Conservation (phyloP, 2,888 invertebrate species). For the Perizoma flavofasciatum region DNA sequence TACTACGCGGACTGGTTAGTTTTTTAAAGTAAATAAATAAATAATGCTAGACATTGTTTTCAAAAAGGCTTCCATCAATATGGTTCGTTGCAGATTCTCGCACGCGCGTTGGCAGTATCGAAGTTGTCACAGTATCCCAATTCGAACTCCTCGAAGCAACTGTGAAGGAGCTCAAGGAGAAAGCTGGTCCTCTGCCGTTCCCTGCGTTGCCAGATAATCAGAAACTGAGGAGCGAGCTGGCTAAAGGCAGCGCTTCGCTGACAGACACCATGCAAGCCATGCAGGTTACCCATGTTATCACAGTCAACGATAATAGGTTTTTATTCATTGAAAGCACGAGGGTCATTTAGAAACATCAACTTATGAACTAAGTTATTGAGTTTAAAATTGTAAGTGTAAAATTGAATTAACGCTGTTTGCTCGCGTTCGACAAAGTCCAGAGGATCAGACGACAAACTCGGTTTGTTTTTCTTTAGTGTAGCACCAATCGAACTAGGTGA, state of each 20-base stretch:
- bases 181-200: slow-evolving; percentile 48
- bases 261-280: slow-evolving; percentile 69
- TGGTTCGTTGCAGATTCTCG: slow-evolving; percentile 32
- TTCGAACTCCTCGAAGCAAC: slow-evolving; percentile 54
- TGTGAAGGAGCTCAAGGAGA: slow-evolving; percentile 48
- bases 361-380: too few species aligned
- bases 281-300: slow-evolving; percentile 72
- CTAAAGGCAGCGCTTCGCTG: slow-evolving; percentile 61
- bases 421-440: too few species aligned
- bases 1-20: slow-evolving; percentile 46
- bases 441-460: too few species aligned
- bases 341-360: neutral
- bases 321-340: neutral
- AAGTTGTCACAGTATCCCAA: slow-evolving; percentile 66
- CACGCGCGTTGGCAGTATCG: slow-evolving; percentile 56
- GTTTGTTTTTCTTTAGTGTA: too few species aligned
- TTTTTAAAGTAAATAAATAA: neutral
- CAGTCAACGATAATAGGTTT: neutral
- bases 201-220: slow-evolving; percentile 61
- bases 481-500: too few species aligned
- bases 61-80: too few species aligned
- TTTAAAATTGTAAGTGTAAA: too few species aligned
- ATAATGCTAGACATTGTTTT: neutral
- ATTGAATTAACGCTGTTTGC: too few species aligned
- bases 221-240: slow-evolving; percentile 55